Conservation (phyloP, 2,888 invertebrate species). For the Clusia tigrina region DNA sequence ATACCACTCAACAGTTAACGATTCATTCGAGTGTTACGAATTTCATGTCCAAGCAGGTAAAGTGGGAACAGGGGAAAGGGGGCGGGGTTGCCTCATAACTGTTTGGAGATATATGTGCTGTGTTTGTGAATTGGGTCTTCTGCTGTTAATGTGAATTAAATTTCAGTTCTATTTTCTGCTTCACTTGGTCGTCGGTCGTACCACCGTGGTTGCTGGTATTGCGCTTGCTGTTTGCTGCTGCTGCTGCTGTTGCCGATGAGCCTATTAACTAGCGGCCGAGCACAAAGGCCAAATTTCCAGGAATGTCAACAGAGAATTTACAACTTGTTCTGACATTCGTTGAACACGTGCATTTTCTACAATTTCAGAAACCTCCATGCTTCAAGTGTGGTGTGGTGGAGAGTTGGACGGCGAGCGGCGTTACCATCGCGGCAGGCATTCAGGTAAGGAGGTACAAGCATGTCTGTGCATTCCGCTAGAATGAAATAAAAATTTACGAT, state of each 20-base stretch:
- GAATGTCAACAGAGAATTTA: slow-evolving; percentile 60
- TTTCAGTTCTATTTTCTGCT: too few relatives aligned
- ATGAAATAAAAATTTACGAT: slow-evolving; percentile 12
- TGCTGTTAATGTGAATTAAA: too few relatives aligned
- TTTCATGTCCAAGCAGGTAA: too few relatives aligned
- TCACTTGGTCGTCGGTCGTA: background rate
- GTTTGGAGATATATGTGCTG: too few relatives aligned
- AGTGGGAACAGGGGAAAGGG: too few relatives aligned
- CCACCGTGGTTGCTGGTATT: background rate
- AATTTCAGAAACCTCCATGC: slow-evolving; percentile 25
- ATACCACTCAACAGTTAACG: too few relatives aligned
- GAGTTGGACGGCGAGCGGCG: slow-evolving; percentile 1
- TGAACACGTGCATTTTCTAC: slow-evolving; percentile 58
- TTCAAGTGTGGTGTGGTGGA: background rate
- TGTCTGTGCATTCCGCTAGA: slow-evolving; percentile 25
- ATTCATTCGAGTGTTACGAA: too few relatives aligned
- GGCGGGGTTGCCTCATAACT: too few relatives aligned
- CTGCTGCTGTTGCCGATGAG: too few relatives aligned
- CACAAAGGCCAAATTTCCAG: slow-evolving; percentile 54
- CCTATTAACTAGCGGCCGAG: too few relatives aligned
- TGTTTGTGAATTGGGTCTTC: too few relatives aligned
- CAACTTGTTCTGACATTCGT: slow-evolving; percentile 46
- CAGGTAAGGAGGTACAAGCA: slow-evolving; percentile 39
- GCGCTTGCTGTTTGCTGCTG: background rate
- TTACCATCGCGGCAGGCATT: background rate